A percentile compares a stretch with the other conserved stretches of the same genome.
Conservation (phyloP, 2,113 vertebrate species). For the Indicator maculatus region DNA sequence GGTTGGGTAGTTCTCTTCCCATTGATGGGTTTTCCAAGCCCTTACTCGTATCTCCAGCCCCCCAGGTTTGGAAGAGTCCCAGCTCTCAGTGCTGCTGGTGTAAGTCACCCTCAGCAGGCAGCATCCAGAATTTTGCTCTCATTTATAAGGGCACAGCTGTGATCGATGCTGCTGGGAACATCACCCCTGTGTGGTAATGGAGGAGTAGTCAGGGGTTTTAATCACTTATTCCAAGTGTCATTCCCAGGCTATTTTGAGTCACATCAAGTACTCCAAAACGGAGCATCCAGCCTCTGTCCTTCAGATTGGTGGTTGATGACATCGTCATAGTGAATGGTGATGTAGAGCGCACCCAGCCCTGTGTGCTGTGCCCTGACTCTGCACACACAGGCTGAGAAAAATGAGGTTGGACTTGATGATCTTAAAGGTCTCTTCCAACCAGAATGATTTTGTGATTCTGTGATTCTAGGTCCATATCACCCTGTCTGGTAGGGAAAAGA, state of each 20-base stretch:
- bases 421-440: not conserved
- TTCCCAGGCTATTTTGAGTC: not conserved
- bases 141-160: not conserved
- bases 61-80: not conserved
- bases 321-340: not conserved
- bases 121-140: not conserved
- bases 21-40: not conserved
- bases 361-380: not conserved
- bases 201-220: not conserved
- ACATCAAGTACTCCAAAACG: not conserved
- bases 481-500: not conserved
- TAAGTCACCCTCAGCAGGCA: not conserved
- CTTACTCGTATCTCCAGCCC: not conserved
- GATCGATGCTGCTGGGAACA: rapidly evolving
- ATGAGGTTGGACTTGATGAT: not conserved
- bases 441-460: not conserved
- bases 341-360: not conserved
- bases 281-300: not conserved
- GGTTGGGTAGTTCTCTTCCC: not conserved
- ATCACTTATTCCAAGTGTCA: slow-evolving; percentile 20
- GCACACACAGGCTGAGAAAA: not conserved
- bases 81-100: not conserved
- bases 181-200: not conserved
- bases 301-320: rapidly evolving
- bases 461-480: not conserved